Evolutionary conservation across 1,140 invertebrate species (phyloP), one percentile per base, ranked within the genome.

Genomic region (Phymorhynchus buccinoides): DNA sequence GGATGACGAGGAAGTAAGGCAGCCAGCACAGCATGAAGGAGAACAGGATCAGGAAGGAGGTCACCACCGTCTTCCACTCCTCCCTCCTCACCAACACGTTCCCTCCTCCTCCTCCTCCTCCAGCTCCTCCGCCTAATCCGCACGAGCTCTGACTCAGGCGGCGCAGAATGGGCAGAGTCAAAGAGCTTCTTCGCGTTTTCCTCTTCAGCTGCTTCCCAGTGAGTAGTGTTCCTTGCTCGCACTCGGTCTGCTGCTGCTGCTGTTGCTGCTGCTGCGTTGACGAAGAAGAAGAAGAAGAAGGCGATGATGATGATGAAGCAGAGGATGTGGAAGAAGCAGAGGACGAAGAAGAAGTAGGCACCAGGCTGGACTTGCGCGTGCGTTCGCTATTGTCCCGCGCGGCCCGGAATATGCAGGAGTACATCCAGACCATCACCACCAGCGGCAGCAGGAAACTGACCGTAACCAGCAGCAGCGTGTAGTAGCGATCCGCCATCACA

Each of bases 351-450:
- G 48, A 2, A 52, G n/a, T n/a, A n/a, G 48, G 22, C 48, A 18
- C 48, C 48, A 95, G 94, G 32, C 95, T 95, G 80, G 95, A 96
- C 79, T 95, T 94, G 39, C 96, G 93, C 83, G 96, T 95, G 42
- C 96, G 93, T 88, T 96, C 94, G 37, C 95, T 96, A 87, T 96
- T 96, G 77, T 94, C 94, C 62, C 95, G 94, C 0, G 96, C 96
- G 27, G 96, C 96, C n/a, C 94, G 94, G 88, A 96, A 96, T 84
- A 96, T 96, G 52, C 95, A 95, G 68, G 95, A 93, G 89, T 96
- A 96, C 84, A 96, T 96, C 92, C 95, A 96, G 56, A 95, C 95
- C 3, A 96, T 95, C 0, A 95, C 95, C 18, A 95, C 88, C 81
- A 96, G 95, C 0, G 96, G 96, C 66, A 95, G 88, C 30, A 96